Evolutionary conservation across 2,888 invertebrate genomes (phyloP), one percentile per base, ranked within the genome.

Genomic region (Acanthosepion lycidas): DNA sequence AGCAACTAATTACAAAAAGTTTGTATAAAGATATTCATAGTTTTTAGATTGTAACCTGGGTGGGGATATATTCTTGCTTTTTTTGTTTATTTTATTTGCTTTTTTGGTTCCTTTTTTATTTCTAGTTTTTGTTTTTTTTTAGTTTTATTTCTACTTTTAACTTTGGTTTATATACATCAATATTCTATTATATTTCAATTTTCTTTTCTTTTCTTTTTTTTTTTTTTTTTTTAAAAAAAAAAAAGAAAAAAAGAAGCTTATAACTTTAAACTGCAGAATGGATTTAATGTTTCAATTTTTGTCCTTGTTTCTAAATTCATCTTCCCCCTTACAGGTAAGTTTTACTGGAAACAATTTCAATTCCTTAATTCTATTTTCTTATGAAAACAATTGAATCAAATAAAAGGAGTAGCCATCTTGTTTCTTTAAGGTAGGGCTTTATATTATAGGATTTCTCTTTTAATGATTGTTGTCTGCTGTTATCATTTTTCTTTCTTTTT

Each of bases 241-340:
- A 33, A 0, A n/a, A 15, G 3, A 78, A 33, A 78, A n/a, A n/a
- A 15, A 15, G 33, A 33, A 78, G 9, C n/a, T 33, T 15, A n/a
- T 78, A n/a, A 78, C 0, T 78, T 59, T 59, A 59, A 59, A 78
- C n/a, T 15, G 15, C 4, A 33, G 78, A 78, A 78, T 78, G 78
- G 78, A 78, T 78, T 78, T 78, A 33, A 78, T n/a, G 12, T 78
- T 78, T 78, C 12, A 8, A 8, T 33, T 78, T 2, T 33, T 33
- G 15, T 78, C 78, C n/a, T 78, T 33, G 5, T 78, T n/a, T n/a
- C 78, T 33, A 33, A 78, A 78, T n/a, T 78, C 28, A 78, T 12
- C 78, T 78, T 26, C 78, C 78, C 78, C 78, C n/a, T 33, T n/a
- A 78, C 78, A 78, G 78, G 78, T 78, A 78, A 78, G 78, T 78